Evolutionary conservation across 2,113 vertebrate species (phyloP).

Genomic region (Phaethornis superciliosus): DNA sequence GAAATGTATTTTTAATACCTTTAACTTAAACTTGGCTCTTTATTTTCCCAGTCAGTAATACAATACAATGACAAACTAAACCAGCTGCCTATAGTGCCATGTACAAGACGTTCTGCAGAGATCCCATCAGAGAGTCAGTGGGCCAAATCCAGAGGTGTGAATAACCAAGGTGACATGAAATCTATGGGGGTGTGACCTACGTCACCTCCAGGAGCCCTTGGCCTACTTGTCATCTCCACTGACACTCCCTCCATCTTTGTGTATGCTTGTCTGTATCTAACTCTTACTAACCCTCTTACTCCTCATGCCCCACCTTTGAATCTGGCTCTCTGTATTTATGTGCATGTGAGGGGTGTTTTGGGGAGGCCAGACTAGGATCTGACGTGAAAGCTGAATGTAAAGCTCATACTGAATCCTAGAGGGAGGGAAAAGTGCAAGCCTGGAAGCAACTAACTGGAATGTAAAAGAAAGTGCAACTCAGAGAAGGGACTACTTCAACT

Average conservation of each 20-base stretch:
- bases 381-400: background rate
- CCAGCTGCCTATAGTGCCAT: background rate
- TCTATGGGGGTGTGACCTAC: background rate
- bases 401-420: background rate
- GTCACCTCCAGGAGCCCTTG: background rate
- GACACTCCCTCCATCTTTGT: background rate
- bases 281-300: background rate
- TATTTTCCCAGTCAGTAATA: background rate
- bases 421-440: accelerated
- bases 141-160: background rate
- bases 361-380: background rate
- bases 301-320: background rate
- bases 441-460: background rate
- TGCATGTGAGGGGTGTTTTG: background rate
- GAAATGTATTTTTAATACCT: background rate
- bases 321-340: background rate
- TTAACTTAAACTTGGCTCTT: background rate
- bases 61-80: background rate
- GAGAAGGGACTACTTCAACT: background rate
- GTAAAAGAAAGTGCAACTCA: background rate
- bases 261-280: background rate
- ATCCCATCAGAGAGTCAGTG: background rate
- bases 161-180: background rate
- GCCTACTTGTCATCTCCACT: background rate
- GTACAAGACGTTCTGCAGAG: background rate